phyloP scores from a whole-genome alignment of 2,888 invertebrate genomes.

The Agonopterix arenella region DNA sequence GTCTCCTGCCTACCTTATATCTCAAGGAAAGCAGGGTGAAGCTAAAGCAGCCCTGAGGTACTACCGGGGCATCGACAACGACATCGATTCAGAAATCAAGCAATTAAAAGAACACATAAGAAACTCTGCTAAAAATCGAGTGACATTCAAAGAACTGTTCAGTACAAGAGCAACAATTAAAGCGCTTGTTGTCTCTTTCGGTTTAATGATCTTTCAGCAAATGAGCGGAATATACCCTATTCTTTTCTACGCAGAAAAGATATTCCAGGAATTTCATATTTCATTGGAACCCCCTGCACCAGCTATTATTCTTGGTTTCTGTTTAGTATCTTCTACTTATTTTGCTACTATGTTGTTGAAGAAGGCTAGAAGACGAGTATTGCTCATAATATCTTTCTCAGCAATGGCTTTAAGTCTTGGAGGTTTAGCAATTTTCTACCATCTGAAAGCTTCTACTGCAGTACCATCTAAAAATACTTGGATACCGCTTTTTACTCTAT shows the following conservation, averaged over 20 bases:
- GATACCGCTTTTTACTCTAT: conserved; percentile 76
- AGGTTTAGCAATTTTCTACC: conserved; percentile 66
- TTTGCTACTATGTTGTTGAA: conserved; percentile 77
- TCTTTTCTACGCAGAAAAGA: conserved; percentile 75
- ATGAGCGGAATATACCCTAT: conserved; percentile 78
- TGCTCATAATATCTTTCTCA: conserved; percentile 78
- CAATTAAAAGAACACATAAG: conserved; percentile 62
- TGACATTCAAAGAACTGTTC: conserved; percentile 62
- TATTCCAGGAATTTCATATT: conserved; percentile 69
- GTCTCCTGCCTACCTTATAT: conserved; percentile 80
- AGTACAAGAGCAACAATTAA: conserved; percentile 56
- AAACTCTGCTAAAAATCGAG: conserved; percentile 57
- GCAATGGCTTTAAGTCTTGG: conserved; percentile 75
- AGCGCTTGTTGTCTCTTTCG: conserved; percentile 68
- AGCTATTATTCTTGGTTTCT: conserved; percentile 78
- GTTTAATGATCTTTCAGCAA: conserved; percentile 82
- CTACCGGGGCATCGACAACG: conserved; percentile 78
- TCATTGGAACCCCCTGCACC: conserved; percentile 51
- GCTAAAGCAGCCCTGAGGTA: conserved; percentile 78
- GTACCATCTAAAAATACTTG: conserved; percentile 39
- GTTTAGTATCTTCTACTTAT: conserved; percentile 76
- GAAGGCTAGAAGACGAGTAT: conserved; percentile 75
- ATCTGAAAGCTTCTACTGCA: conserved; percentile 39
- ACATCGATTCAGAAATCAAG: conserved; percentile 73
- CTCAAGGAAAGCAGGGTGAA: conserved; percentile 71